These are phyloP conservation scores for Colletes collaris DNA, from an alignment of 2,888 invertebrate genomes.

Conservation along the genomic window DNA sequence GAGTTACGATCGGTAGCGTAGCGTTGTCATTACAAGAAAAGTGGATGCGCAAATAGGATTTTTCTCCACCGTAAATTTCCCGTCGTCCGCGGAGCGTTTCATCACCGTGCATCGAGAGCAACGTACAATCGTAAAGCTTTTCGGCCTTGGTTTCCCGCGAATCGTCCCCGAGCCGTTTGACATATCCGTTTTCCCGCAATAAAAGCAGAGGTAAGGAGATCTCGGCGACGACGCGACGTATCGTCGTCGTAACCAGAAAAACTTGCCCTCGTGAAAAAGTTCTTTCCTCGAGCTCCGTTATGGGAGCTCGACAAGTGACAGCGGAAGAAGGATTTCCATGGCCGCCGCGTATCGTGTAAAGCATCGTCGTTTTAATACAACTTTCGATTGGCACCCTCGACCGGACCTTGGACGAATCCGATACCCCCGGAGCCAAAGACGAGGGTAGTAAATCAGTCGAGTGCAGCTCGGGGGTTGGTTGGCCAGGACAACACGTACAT, in stretches of 20 bases:
- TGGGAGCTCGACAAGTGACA: constrained; percentile 61
- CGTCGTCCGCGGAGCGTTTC: background rate
- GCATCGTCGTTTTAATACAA: constrained; percentile 76
- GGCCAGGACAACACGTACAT: constrained; percentile 78
- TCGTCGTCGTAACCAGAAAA: constrained; percentile 45
- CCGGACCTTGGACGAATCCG: constrained; percentile 71
- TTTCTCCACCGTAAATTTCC: constrained; percentile 2
- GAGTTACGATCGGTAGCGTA: background rate
- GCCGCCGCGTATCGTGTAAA: constrained; percentile 50
- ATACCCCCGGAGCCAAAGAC: constrained; percentile 70
- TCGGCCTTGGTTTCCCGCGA: constrained; percentile 1
- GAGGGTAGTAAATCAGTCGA: constrained; percentile 78
- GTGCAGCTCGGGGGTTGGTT: constrained; percentile 71
- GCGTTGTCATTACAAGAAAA: background rate
- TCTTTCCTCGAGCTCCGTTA: constrained; percentile 23
- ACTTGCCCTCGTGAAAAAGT: constrained; percentile 41
- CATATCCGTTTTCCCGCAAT: constrained; percentile 46
- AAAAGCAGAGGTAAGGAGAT: constrained; percentile 16
- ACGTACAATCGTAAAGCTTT: constrained; percentile 22
- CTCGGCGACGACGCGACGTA: constrained; percentile 13
- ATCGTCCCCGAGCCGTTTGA: constrained; percentile 34
- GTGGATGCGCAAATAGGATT: background rate
- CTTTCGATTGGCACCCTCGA: constrained; percentile 76
- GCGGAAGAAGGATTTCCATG: constrained; percentile 65
- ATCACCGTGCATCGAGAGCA: constrained; percentile 8